These are phyloP conservation scores for Myopa testacea DNA, from an alignment of 2,888 invertebrate genomes.

Conservation along the genomic window DNA sequence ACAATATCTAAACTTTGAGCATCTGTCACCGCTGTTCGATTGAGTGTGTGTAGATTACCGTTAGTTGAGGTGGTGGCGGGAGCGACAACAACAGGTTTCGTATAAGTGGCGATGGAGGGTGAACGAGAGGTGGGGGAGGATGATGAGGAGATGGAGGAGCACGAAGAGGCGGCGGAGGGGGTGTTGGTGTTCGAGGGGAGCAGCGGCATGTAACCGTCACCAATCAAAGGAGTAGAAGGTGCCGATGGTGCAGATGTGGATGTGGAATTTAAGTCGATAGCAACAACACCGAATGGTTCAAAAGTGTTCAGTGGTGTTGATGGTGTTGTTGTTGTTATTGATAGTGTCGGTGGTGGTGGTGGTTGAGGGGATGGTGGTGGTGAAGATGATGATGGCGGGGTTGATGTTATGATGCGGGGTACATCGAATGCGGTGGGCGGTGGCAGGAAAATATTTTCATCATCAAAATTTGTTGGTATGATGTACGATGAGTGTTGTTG, in stretches of 20 bases:
- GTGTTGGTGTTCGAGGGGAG: conserved; percentile 18
- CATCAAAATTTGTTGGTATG: conserved; percentile 21
- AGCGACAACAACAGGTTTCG: conserved; percentile 34
- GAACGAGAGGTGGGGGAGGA: conserved; percentile 13
- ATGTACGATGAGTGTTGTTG: conserved; percentile 52
- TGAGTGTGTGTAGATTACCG: conserved; percentile 23
- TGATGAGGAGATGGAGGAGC: conserved; percentile 1
- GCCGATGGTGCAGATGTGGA: background rate
- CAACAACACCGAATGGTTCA: background rate
- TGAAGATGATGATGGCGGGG: conserved; percentile 40
- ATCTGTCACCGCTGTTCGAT: conserved; percentile 65
- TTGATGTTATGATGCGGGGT: conserved; percentile 36
- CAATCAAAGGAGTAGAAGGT: conserved; percentile 32
- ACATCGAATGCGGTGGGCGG: conserved; percentile 25
- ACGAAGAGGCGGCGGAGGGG: conserved; percentile 8
- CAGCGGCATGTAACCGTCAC: conserved; percentile 47
- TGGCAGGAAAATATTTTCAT: background rate
- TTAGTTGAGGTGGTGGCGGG: conserved; percentile 35
- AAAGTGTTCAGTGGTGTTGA: background rate
- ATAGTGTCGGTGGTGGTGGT: conserved; percentile 29
- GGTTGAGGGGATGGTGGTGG: conserved; percentile 40
- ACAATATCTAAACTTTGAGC: conserved; percentile 69
- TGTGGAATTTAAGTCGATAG: conserved; percentile 27
- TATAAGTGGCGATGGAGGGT: background rate
- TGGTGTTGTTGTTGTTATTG: conserved; percentile 24